Conservation (phyloP, 1,140 invertebrate genomes). For the Cydia fagiglandana region DNA sequence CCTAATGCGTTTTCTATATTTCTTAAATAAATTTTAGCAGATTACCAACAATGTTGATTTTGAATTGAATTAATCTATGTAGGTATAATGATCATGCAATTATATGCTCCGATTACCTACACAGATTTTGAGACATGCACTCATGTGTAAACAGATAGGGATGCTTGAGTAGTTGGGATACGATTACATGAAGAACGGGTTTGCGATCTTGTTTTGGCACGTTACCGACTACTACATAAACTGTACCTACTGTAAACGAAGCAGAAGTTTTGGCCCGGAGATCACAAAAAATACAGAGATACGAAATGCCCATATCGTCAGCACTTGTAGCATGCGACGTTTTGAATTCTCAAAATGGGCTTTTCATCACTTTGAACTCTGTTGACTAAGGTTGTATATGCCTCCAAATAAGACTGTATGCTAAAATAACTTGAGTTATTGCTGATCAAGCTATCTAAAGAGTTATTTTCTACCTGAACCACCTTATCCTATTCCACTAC, state of each 20-base stretch:
- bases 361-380: too few relatives aligned
- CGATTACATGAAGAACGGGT: neutral
- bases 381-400: too few relatives aligned
- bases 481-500: neutral
- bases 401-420: too few relatives aligned
- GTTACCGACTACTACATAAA: neutral
- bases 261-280: neutral
- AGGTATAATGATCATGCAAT: neutral
- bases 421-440: too few relatives aligned
- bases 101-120: neutral
- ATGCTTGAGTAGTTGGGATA: neutral
- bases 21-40: too few relatives aligned
- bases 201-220: neutral
- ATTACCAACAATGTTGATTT: too few relatives aligned
- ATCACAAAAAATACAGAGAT: neutral
- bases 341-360: too few relatives aligned
- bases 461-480: neutral
- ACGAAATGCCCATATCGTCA: neutral
- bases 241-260: neutral
- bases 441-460: neutral
- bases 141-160: neutral
- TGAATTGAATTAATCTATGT: too few relatives aligned
- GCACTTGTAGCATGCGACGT: too few relatives aligned
- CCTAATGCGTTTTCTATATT: too few relatives aligned
- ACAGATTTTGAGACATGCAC: neutral